Evolutionary conservation across 2,888 invertebrate genomes (phyloP).

Genomic region (Tachystola acroxantha): DNA sequence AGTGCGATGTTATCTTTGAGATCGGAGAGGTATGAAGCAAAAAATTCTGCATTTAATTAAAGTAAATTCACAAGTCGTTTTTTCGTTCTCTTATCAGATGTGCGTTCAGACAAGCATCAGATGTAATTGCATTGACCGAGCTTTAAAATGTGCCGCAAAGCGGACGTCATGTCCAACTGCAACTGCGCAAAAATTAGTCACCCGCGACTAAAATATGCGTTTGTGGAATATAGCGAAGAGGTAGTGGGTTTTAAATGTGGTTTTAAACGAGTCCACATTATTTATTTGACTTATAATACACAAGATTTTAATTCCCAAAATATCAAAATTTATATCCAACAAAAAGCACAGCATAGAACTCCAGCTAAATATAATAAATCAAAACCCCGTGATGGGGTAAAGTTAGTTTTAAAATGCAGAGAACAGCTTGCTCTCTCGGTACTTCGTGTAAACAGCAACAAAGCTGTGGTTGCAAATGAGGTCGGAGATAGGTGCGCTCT

Average conservation of each 20-base stretch:
- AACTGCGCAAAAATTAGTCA: constrained; percentile 22
- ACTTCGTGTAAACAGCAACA: constrained; percentile 49
- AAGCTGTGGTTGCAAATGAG: constrained; percentile 62
- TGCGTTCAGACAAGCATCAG: constrained; percentile 54
- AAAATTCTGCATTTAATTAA: constrained; percentile 64
- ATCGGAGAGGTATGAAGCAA: constrained; percentile 34
- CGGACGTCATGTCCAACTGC: constrained; percentile 29
- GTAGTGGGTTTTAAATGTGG: too few species aligned
- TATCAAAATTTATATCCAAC: too few species aligned
- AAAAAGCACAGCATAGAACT: neutral
- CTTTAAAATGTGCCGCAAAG: constrained; percentile 55
- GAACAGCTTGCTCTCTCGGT: constrained; percentile 35
- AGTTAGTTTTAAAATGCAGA: constrained; percentile 38
- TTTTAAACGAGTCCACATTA: too few species aligned
- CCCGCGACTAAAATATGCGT: constrained; percentile 9
- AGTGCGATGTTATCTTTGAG: constrained; percentile 38
- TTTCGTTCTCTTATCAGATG: constrained; percentile 64
- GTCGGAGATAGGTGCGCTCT: constrained; percentile 63
- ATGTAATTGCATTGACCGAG: constrained; percentile 59
- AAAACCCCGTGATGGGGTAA: constrained; percentile 22
- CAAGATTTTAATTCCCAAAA: too few species aligned
- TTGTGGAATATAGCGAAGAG: too few species aligned
- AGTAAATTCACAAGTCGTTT: constrained; percentile 52
- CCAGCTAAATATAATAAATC: constrained; percentile 25
- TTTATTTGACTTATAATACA: too few species aligned